A percentile compares a stretch with the other conserved stretches of the same genome.
These are phyloP conservation scores for Meiosimyza platycephala DNA, from an alignment of 2,888 invertebrate species.

Conservation along the genomic window DNA sequence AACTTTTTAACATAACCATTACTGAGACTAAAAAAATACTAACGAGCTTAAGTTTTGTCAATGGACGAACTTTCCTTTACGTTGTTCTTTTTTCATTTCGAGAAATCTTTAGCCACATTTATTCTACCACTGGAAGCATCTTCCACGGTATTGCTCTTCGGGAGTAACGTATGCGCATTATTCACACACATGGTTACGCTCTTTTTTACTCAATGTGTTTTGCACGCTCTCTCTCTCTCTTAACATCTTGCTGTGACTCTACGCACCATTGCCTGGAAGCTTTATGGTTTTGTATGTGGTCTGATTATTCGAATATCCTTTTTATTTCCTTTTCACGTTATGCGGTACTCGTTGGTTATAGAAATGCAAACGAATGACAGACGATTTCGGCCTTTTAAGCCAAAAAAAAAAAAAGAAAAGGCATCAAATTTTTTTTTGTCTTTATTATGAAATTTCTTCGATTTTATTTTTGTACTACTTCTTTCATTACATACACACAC, in stretches of 20 bases:
- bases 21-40: too few species aligned
- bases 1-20: too few species aligned
- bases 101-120: too few species aligned
- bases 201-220: too few species aligned
- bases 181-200: neutral
- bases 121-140: neutral
- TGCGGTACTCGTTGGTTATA: neutral
- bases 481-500: too few species aligned
- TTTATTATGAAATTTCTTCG: slow-evolving; percentile 3
- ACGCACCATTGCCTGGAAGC: neutral
- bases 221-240: too few species aligned
- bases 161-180: slow-evolving; percentile 25
- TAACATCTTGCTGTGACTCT: neutral
- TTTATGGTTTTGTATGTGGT: neutral
- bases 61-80: too few species aligned
- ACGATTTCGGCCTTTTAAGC: neutral
- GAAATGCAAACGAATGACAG: neutral
- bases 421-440: neutral
- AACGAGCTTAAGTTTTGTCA: too few species aligned
- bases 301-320: neutral
- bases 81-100: too few species aligned
- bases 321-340: neutral
- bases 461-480: too few species aligned
- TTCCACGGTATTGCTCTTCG: neutral
- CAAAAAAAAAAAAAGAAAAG: neutral